Percentiles rank a stretch among this genome's conserved stretches.
Evolutionary conservation across 2,888 invertebrate genomes (phyloP).

Genomic region (Andrena dorsata): DNA sequence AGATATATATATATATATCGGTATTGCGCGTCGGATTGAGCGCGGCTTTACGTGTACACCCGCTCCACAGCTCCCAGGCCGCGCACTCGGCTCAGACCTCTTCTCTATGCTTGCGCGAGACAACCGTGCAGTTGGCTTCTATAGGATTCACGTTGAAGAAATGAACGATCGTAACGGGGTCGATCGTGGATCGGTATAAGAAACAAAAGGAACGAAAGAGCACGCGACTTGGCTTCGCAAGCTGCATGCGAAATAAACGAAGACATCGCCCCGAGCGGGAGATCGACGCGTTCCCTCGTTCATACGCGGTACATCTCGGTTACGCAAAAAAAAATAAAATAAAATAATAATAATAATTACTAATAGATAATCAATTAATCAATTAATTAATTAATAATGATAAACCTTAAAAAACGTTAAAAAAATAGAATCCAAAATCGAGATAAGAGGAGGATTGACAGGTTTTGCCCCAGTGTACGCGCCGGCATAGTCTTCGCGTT

Average conservation of each 20-base stretch:
- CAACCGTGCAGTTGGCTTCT: no score
- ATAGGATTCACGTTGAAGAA: not conserved
- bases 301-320: conserved; percentile 78
- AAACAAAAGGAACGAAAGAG: conserved; percentile 16
- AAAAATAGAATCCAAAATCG: conserved; percentile 73
- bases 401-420: conserved; percentile 73
- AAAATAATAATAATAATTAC: conserved; percentile 63
- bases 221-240: conserved; percentile 10
- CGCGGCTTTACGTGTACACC: no score
- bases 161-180: conserved; percentile 1
- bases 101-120: not conserved
- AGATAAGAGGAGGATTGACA: conserved; percentile 61
- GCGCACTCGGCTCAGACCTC: not conserved
- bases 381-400: conserved; percentile 67
- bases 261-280: conserved; percentile 76
- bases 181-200: not conserved
- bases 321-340: conserved; percentile 71
- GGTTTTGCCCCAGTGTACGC: conserved; percentile 24
- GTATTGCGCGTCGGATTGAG: no score
- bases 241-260: conserved; percentile 23
- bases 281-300: conserved; percentile 80
- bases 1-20: no score
- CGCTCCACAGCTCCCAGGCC: not conserved
- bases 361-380: conserved; percentile 64
- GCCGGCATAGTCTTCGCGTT: conserved; percentile 37